phyloP scores from a whole-genome alignment of 2,888 invertebrate species.

The Orthosia cruda region DNA sequence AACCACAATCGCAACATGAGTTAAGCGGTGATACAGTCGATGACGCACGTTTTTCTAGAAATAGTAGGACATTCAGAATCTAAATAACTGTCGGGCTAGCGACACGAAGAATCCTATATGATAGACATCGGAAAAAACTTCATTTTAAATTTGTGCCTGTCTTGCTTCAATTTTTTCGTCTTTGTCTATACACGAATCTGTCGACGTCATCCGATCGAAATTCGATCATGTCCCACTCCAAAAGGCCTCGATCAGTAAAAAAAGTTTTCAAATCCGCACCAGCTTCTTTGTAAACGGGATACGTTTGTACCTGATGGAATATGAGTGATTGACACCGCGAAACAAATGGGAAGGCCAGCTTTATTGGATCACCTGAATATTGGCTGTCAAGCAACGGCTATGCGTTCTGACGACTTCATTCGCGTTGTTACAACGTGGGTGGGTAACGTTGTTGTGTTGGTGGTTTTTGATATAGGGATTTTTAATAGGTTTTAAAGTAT shows the following conservation, averaged over 20 bases:
- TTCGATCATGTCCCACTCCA: slow-evolving; percentile 34
- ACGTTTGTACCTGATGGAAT: slow-evolving; percentile 49
- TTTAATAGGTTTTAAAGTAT: not conserved
- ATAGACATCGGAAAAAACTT: not conserved
- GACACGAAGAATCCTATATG: too few species aligned
- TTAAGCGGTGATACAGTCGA: too few species aligned
- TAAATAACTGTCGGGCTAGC: too few species aligned
- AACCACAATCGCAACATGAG: too few species aligned
- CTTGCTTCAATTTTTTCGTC: not conserved
- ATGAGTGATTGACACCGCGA: slow-evolving; percentile 59
- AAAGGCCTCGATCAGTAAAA: slow-evolving; percentile 21
- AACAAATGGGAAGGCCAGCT: slow-evolving; percentile 51
- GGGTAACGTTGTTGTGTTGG: not conserved
- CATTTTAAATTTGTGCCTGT: not conserved
- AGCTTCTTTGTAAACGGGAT: slow-evolving; percentile 39
- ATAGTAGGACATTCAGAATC: too few species aligned
- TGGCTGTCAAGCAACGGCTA: slow-evolving; percentile 37
- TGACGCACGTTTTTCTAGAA: too few species aligned
- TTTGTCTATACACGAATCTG: not conserved
- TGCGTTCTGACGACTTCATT: slow-evolving; percentile 22
- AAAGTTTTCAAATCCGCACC: slow-evolving; percentile 37
- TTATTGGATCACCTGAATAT: slow-evolving; percentile 54
- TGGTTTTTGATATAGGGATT: not conserved
- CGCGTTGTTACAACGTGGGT: slow-evolving; percentile 12
- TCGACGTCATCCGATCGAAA: slow-evolving; percentile 19